Percentiles rank a stretch among this genome's conserved stretches.
phyloP scores from a whole-genome alignment of 2,797 vertebrate genomes.

The Chromis chromis region DNA sequence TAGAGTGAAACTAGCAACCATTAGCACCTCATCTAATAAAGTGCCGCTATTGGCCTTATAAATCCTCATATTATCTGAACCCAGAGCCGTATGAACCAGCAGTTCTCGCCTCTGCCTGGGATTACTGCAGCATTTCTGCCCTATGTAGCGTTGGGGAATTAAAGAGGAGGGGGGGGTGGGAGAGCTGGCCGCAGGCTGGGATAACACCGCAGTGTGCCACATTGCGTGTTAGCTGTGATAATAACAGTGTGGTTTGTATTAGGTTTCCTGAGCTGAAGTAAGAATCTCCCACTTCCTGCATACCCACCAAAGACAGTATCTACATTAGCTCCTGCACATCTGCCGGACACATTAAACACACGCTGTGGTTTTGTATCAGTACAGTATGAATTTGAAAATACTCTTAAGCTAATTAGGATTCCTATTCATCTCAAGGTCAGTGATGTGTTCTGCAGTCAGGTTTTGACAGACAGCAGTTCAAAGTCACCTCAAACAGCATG shows the following conservation, averaged over 20 bases:
- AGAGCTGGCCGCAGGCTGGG: slow-evolving; percentile 15
- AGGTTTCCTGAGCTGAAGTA: slow-evolving; percentile 63
- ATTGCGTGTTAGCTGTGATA: slow-evolving; percentile 62
- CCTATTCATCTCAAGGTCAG: slow-evolving; percentile 42
- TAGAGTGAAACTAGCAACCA: not conserved
- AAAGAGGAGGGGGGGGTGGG: slow-evolving; percentile 25
- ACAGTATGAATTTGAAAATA: slow-evolving; percentile 34
- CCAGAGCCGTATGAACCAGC: slow-evolving; percentile 26
- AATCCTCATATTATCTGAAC: slow-evolving; percentile 21
- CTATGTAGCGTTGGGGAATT: slow-evolving; percentile 36
- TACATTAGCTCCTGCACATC: slow-evolving; percentile 46
- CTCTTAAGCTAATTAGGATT: slow-evolving; percentile 48
- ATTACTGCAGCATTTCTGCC: slow-evolving; percentile 53
- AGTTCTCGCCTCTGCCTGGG: slow-evolving; percentile 33
- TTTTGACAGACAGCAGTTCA: slow-evolving; percentile 29
- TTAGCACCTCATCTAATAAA: slow-evolving; percentile 15
- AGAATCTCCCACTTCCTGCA: slow-evolving; percentile 69
- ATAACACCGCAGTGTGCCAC: slow-evolving; percentile 62
- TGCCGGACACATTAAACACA: slow-evolving; percentile 55
- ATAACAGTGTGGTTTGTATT: slow-evolving; percentile 67
- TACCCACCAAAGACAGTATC: slow-evolving; percentile 46
- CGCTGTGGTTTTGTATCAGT: slow-evolving; percentile 47
- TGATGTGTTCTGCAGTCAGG: slow-evolving; percentile 7
- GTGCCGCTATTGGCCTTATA: slow-evolving; percentile 3
- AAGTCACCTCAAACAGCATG: slow-evolving; percentile 18